Evolutionary conservation across 1,140 invertebrate species (phyloP).

Genomic region (Aphelinus certus): DNA sequence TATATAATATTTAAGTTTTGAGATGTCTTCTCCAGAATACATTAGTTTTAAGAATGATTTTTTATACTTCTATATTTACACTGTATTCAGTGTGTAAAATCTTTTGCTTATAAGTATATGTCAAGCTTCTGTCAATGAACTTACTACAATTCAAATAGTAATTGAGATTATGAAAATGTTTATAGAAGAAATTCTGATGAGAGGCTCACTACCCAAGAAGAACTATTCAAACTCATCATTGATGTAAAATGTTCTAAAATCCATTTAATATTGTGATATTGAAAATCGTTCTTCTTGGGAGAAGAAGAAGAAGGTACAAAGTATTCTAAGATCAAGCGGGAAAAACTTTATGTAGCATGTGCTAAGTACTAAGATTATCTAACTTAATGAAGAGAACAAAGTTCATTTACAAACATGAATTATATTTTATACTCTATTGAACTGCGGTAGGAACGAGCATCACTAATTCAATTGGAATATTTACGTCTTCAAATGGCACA

Average conservation of each 20-base stretch:
- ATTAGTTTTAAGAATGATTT: constrained; percentile 13
- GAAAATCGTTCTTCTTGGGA: constrained; percentile 1
- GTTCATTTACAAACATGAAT: too few species aligned
- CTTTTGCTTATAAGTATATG: neutral
- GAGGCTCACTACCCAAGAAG: constrained; percentile 8
- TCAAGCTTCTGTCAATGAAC: neutral
- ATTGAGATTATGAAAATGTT: neutral
- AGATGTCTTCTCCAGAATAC: constrained; percentile 5
- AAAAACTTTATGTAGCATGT: neutral
- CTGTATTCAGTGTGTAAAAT: constrained; percentile 28
- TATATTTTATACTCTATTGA: too few species aligned
- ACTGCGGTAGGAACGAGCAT: too few species aligned
- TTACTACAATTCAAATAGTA: neutral
- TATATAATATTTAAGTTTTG: neutral
- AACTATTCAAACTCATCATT: too few species aligned
- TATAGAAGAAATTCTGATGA: neutral
- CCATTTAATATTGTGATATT: too few species aligned
- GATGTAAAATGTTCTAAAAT: too few species aligned
- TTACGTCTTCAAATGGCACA: too few species aligned
- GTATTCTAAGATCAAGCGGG: constrained; percentile 8
- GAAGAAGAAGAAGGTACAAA: constrained; percentile 5
- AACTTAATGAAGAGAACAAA: too few species aligned
- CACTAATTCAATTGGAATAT: too few species aligned
- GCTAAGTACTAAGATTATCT: too few species aligned
- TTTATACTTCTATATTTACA: constrained; percentile 23